Conservation (phyloP, 2,888 invertebrate species). For the Corbicula japonica region DNA sequence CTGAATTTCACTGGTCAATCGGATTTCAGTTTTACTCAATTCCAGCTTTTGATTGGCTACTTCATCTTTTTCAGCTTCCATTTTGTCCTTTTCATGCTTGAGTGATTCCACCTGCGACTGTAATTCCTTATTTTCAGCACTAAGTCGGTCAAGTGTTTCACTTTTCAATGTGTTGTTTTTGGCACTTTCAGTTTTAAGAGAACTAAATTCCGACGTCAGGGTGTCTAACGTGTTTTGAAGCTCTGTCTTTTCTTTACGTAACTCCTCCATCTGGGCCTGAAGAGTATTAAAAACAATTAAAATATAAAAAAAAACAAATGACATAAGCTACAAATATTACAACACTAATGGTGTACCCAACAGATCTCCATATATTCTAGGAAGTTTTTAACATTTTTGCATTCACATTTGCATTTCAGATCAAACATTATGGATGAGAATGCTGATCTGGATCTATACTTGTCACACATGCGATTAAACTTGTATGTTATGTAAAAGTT, state of each 20-base stretch:
- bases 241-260: conserved; percentile 70
- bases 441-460: too few species aligned
- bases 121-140: conserved; percentile 72
- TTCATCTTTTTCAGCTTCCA: conserved; percentile 72
- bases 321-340: too few species aligned
- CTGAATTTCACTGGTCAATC: conserved; percentile 72
- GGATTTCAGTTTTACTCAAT: conserved; percentile 74
- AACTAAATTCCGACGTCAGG: conserved; percentile 72
- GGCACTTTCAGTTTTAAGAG: conserved; percentile 70
- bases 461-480: too few species aligned
- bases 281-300: too few species aligned
- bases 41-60: conserved; percentile 73
- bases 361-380: too few species aligned
- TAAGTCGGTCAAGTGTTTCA: conserved; percentile 77
- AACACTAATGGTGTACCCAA: too few species aligned
- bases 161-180: conserved; percentile 64
- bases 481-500: too few species aligned
- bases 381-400: too few species aligned
- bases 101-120: conserved; percentile 66
- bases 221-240: conserved; percentile 70
- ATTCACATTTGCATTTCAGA: too few species aligned
- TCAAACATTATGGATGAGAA: too few species aligned
- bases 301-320: conserved; percentile 11
- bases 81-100: conserved; percentile 68
- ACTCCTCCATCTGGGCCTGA: conserved; percentile 70